Percentiles rank a stretch among this genome's conserved stretches.
These are phyloP conservation scores for Gallirallus australis DNA, from an alignment of 2,797 vertebrate genomes.

Conservation along the genomic window DNA sequence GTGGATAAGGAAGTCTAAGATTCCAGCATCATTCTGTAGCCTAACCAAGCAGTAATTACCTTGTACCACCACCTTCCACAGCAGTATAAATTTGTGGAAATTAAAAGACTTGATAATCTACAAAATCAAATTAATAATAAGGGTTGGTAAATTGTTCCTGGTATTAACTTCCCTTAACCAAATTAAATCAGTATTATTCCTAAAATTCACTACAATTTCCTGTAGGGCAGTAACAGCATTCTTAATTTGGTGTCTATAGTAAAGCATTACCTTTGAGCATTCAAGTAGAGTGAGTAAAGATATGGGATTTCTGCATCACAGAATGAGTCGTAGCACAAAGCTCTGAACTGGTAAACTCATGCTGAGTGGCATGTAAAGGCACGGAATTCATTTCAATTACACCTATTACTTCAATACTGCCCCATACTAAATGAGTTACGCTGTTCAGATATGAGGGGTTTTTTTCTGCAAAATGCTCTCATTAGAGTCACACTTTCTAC, in stretches of 20 bases:
- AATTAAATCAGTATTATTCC: background rate
- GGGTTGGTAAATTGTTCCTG: background rate
- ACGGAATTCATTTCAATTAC: background rate
- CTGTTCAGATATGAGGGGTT: background rate
- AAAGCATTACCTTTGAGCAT: background rate
- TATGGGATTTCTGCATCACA: background rate
- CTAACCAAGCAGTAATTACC: background rate
- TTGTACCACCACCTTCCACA: background rate
- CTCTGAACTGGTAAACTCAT: background rate
- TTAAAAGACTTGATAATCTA: background rate
- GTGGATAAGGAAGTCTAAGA: background rate
- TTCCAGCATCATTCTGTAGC: background rate
- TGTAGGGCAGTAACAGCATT: background rate
- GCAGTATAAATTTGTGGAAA: background rate
- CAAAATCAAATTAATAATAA: background rate
- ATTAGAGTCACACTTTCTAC: background rate
- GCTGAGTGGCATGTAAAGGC: rapidly evolving
- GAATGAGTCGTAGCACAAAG: background rate
- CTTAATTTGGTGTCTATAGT: background rate
- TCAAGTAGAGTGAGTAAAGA: background rate
- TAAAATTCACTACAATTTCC: background rate
- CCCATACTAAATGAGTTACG: background rate
- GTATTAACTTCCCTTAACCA: background rate
- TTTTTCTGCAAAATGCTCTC: background rate
- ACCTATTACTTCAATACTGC: background rate